These are phyloP conservation scores for Malurus splendens DNA, from an alignment of 2,797 vertebrate species.

Conservation along the genomic window DNA sequence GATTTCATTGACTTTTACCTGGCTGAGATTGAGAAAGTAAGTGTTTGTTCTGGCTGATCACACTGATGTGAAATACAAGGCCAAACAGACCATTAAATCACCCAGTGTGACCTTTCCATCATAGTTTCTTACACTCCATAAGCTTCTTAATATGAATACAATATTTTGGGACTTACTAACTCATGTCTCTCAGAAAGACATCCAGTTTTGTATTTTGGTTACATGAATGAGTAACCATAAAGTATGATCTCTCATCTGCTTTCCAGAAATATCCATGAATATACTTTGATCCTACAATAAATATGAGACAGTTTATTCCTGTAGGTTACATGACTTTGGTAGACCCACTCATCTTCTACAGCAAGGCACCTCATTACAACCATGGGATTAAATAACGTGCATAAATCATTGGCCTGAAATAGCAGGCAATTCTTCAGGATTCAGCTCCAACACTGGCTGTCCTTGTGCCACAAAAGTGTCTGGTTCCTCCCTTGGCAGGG, in stretches of 20 bases:
- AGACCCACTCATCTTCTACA: not conserved
- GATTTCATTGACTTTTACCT: conserved; percentile 57
- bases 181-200: not conserved
- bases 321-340: not conserved
- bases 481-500: not conserved
- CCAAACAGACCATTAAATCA: not conserved
- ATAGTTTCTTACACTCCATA: not conserved
- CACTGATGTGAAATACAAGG: not conserved
- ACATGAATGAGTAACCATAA: not conserved
- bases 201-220: not conserved
- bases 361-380: not conserved
- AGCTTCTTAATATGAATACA: not conserved
- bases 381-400: not conserved
- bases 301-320: not conserved
- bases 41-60: not conserved
- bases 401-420: not conserved
- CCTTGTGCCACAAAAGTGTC: not conserved
- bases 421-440: not conserved
- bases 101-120: not conserved
- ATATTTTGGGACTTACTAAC: not conserved
- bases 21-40: conserved; percentile 40
- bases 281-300: not conserved
- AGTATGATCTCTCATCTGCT: not conserved
- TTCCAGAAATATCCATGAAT: not conserved
- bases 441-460: not conserved